Conservation (phyloP, 2,888 invertebrate genomes). For the Limnephilus rhombicus region DNA sequence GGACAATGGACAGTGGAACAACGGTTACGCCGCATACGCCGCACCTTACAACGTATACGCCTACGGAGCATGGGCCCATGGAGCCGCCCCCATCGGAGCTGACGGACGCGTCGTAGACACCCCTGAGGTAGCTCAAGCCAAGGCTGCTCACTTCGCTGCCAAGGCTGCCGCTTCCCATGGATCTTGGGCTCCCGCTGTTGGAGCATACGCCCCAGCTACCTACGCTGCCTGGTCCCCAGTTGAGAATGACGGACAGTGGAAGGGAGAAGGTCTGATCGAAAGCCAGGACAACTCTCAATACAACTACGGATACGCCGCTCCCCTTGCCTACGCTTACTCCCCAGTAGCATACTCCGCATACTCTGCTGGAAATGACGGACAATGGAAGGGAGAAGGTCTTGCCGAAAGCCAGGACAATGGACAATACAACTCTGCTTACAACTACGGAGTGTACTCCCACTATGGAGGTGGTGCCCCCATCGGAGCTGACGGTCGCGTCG, state of each 20-base stretch:
- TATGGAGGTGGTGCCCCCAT: conserved; percentile 49
- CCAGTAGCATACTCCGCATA: conserved; percentile 15
- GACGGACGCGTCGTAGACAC: conserved; percentile 73
- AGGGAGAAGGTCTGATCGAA: conserved; percentile 55
- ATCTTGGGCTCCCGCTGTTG: conserved; percentile 9
- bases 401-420: conserved; percentile 68
- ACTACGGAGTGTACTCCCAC: conserved; percentile 44
- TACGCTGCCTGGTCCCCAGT: conserved; percentile 4
- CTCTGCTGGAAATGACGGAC: neutral
- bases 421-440: conserved; percentile 11
- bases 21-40: conserved; percentile 48
- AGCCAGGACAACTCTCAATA: conserved; percentile 43
- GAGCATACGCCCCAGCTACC: conserved; percentile 40
- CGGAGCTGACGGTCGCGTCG: conserved; percentile 61
- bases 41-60: conserved; percentile 42
- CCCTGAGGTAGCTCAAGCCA: conserved; percentile 80
- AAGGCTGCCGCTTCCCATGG: conserved; percentile 72
- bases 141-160: conserved; percentile 76
- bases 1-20: conserved; percentile 42
- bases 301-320: conserved; percentile 13
- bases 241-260: conserved; percentile 48
- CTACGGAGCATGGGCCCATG: conserved; percentile 52
- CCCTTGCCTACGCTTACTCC: conserved; percentile 9
- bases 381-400: conserved; percentile 79
- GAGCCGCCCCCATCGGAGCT: conserved; percentile 68